These are phyloP conservation scores for Agrochola macilenta DNA, from an alignment of 2,888 invertebrate species.

Conservation along the genomic window DNA sequence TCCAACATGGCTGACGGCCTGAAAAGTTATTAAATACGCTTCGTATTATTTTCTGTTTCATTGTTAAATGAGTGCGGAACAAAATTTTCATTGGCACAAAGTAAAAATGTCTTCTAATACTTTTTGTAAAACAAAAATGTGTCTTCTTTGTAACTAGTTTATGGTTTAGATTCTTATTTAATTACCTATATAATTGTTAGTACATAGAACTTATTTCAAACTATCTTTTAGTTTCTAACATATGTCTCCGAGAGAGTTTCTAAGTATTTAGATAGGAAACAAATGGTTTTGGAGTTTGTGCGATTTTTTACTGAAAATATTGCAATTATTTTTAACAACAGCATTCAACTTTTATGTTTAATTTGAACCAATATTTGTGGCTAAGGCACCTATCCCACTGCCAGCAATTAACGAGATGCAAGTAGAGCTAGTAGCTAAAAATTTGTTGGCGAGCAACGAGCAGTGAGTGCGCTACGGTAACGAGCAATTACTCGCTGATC, in stretches of 20 bases:
- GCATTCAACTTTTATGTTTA: not conserved
- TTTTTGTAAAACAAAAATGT: slow-evolving; percentile 53
- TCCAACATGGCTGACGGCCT: slow-evolving; percentile 9
- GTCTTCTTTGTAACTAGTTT: slow-evolving; percentile 51
- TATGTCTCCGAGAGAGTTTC: slow-evolving; percentile 61
- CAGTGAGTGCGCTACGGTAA: not conserved
- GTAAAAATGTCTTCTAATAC: slow-evolving; percentile 49
- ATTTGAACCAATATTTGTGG: not conserved
- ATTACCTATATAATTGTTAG: slow-evolving; percentile 35
- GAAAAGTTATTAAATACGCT: no score
- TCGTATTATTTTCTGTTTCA: not conserved
- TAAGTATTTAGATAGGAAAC: slow-evolving; percentile 66
- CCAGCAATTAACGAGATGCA: fast-evolving
- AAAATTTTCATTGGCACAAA: slow-evolving; percentile 55
- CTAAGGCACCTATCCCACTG: no score
- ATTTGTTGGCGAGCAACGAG: not conserved
- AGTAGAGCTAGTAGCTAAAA: not conserved
- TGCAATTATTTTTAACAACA: not conserved
- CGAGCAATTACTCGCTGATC: not conserved
- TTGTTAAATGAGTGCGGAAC: not conserved
- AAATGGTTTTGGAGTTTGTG: slow-evolving; percentile 57
- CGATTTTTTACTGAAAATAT: slow-evolving; percentile 38
- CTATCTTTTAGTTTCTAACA: slow-evolving; percentile 45
- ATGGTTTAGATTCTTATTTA: slow-evolving; percentile 42
- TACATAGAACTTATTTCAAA: slow-evolving; percentile 40